phyloP scores from a whole-genome alignment of 2,797 vertebrate genomes.

The Xenops minutus region DNA sequence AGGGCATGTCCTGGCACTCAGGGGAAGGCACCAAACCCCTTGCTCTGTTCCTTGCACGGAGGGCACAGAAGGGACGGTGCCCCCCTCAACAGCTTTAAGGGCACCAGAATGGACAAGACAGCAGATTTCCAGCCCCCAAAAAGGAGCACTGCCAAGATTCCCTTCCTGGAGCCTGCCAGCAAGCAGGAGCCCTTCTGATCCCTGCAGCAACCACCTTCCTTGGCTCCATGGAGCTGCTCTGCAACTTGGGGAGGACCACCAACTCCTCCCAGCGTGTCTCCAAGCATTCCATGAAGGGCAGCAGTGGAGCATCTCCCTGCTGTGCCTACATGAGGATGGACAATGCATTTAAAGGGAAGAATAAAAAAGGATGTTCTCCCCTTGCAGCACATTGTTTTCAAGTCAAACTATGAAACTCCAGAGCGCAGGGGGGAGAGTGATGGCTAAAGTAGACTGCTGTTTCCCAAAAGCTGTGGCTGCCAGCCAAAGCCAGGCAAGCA shows the following conservation, averaged over 20 bases:
- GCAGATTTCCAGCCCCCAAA: background rate
- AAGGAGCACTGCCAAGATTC: background rate
- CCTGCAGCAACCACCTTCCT: background rate
- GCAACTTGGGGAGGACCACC: background rate
- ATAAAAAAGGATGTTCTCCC: background rate
- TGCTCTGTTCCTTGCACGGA: background rate
- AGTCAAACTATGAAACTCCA: conserved; percentile 28
- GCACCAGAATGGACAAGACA: background rate
- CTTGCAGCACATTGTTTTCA: conserved; percentile 18
- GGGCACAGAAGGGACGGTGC: background rate
- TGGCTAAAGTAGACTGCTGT: conserved; percentile 64
- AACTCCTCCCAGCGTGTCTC: background rate
- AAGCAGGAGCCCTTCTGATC: background rate
- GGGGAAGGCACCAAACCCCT: background rate
- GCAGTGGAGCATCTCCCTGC: background rate
- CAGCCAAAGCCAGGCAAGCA: conserved; percentile 79
- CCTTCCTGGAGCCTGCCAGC: background rate
- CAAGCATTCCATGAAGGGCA: fast-evolving
- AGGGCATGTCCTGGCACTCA: background rate
- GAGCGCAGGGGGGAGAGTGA: conserved; percentile 11
- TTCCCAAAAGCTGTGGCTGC: conserved; percentile 72
- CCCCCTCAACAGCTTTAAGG: background rate
- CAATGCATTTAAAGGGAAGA: background rate
- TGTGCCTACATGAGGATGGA: background rate
- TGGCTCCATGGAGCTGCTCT: background rate